phyloP scores from a whole-genome alignment of 1,140 invertebrate species.

The Micrasema minimum region DNA sequence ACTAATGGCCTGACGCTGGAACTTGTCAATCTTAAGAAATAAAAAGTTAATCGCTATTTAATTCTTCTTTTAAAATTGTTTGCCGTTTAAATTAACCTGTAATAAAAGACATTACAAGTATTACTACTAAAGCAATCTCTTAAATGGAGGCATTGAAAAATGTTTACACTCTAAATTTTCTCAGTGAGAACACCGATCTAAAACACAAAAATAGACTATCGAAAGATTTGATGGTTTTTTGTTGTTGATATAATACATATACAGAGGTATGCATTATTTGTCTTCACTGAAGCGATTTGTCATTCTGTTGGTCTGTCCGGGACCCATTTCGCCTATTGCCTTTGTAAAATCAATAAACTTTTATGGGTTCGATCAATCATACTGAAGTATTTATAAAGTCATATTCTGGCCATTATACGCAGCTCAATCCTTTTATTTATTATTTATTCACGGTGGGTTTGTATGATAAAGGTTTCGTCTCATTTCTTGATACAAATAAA shows the following conservation, averaged over 20 bases:
- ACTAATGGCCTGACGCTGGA: constrained; percentile 14
- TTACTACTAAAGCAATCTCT: constrained; percentile 47
- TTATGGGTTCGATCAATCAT: constrained; percentile 49
- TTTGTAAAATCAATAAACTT: constrained; percentile 49
- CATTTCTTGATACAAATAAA: too few species aligned
- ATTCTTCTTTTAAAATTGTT: too few species aligned
- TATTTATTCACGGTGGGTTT: constrained; percentile 20
- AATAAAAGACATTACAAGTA: too few species aligned
- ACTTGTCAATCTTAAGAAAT: not conserved
- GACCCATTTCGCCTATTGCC: constrained; percentile 43
- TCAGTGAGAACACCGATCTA: constrained; percentile 1
- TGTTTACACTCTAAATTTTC: constrained; percentile 33
- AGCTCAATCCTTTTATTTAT: constrained; percentile 26
- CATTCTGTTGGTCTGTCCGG: constrained; percentile 41
- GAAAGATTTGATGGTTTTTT: constrained; percentile 33
- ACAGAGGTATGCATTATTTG: constrained; percentile 45
- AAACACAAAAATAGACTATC: constrained; percentile 15
- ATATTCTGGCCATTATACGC: constrained; percentile 25
- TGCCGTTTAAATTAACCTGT: too few species aligned
- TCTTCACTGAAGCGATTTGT: constrained; percentile 50
- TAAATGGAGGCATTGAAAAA: constrained; percentile 48
- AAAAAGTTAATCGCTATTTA: not conserved
- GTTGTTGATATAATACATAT: constrained; percentile 34
- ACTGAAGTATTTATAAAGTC: constrained; percentile 43
- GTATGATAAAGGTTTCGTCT: too few species aligned